Base-by-base conservation (phyloP, 2,888 invertebrate genomes). In the Osmoderma eremita region DNA sequence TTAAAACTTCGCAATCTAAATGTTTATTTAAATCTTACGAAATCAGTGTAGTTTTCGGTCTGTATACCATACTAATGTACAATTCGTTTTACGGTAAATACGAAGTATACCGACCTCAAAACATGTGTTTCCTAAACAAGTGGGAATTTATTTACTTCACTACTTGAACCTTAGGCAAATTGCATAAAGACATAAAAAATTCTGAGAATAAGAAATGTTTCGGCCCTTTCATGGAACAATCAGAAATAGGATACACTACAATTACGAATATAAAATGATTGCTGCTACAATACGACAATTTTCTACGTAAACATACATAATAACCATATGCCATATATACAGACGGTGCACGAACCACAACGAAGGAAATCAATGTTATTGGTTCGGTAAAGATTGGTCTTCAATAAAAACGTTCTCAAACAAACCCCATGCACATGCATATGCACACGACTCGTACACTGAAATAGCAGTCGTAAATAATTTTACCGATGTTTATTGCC, bases 401-500 rank as follows among this genome's bases (percentile, higher is more conserved):
- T 61, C 30, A 18, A 30, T 61, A 45, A 61, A 61, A 61, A 61
- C 45, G 17, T 48, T 61, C 45, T 61, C 45, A 45, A 48, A 61
- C 58, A 61, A 61, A 45, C 45, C 58, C 48, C 45, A 45, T 30
- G 45, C 45, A 45, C 58, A 61, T 61, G 45, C 30, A 30, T 45
- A 61, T 45, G 45, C 58, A 45, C 45, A 45, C 30, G 17, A 10
- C 10, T 4, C 5, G 5, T 24, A 17, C 20, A 61, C 45, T 45
- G 58, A 61, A 61, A 61, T 61, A 61, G 45, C 45, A 45, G 45
- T 45, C 58, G 24, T 61, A 61, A 61, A 61, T 61, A 61, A 61
- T 61, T 61, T 61, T 30, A 48, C 45, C 45, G 58, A 61, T 61
- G 58, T 61, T 61, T 61, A 61, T 61, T 61, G 58, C 58, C 58